phyloP scores from a whole-genome alignment of 37 sponge, comb jelly and placozoan genomes.

The Halichondria panicea region DNA sequence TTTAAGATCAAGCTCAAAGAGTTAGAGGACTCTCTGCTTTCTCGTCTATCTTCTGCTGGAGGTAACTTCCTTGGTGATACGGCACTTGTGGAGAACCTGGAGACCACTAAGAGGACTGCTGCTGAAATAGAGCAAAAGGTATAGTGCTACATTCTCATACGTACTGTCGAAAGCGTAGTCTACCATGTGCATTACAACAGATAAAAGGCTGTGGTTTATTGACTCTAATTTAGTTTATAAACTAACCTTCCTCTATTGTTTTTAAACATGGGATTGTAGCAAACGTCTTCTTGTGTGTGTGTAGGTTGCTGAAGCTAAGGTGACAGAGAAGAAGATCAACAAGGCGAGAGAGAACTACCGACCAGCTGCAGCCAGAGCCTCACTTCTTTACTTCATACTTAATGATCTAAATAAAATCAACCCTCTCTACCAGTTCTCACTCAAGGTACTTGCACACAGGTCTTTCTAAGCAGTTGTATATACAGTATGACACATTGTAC shows the following conservation, averaged over 20 bases:
- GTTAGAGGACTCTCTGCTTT: conserved; percentile 90
- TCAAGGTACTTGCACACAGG: conserved; percentile 58
- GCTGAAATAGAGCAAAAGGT: conserved; percentile 89
- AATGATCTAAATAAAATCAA: conserved; percentile 98
- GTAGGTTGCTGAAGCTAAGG: conserved; percentile 85
- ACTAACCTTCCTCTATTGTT: neutral
- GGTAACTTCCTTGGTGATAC: conserved; percentile 98
- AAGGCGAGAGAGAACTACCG: conserved; percentile 95
- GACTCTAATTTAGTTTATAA: too few species aligned
- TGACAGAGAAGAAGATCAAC: conserved; percentile 97
- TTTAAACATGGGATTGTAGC: too few species aligned
- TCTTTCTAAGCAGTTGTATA: neutral
- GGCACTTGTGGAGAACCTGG: conserved; percentile 97
- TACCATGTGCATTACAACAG: too few species aligned
- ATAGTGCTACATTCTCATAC: too few species aligned
- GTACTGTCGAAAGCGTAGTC: too few species aligned
- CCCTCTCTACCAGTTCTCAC: conserved; percentile 99
- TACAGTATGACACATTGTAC: neutral
- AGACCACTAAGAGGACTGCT: conserved; percentile 94
- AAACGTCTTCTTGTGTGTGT: too few species aligned
- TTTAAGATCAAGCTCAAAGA: conserved; percentile 99
- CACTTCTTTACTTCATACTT: conserved; percentile 97
- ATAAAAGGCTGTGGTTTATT: too few species aligned
- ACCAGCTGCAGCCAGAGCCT: conserved; percentile 94
- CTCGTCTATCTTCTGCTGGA: conserved; percentile 95